These are phyloP conservation scores for Rhinophrynus dorsalis DNA, from an alignment of 2,797 vertebrate species.

Conservation along the genomic window DNA sequence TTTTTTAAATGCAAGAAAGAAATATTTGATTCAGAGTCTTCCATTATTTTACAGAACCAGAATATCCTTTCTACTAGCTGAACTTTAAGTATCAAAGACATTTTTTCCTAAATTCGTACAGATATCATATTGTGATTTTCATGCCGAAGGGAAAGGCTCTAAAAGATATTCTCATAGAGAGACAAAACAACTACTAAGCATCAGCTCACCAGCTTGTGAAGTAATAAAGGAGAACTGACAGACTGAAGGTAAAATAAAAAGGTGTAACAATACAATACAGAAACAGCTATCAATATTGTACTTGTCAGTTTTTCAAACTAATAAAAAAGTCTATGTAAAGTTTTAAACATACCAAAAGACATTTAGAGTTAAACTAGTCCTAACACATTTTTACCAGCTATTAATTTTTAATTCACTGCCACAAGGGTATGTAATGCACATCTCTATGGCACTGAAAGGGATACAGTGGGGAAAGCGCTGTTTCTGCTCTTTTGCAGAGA, in stretches of 20 bases:
- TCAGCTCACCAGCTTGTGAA: conserved; percentile 26
- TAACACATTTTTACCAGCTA: no score
- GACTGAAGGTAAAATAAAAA: conserved; percentile 19
- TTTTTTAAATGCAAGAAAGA: no score
- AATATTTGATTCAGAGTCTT: conserved; percentile 35
- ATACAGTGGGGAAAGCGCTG: no score
- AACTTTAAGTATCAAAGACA: conserved; percentile 38
- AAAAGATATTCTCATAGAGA: conserved; percentile 36
- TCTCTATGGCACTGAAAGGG: no score
- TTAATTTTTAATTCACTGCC: no score
- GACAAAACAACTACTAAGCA: conserved; percentile 34
- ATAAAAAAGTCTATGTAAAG: no score
- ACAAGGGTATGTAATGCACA: no score
- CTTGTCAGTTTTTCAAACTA: no score
- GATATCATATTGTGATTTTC: conserved; percentile 28
- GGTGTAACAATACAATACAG: conserved; percentile 5
- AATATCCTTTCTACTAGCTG: conserved; percentile 37
- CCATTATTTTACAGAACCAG: conserved; percentile 28
- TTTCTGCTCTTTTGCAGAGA: no score
- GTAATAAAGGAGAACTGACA: conserved; percentile 24
- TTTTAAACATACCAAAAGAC: no score
- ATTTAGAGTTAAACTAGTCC: no score
- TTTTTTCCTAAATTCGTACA: conserved; percentile 37
- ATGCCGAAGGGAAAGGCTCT: conserved; percentile 34
- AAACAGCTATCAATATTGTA: neutral